Evolutionary conservation across 2,113 vertebrate species (phyloP).

Genomic region (Perccottus glenii): DNA sequence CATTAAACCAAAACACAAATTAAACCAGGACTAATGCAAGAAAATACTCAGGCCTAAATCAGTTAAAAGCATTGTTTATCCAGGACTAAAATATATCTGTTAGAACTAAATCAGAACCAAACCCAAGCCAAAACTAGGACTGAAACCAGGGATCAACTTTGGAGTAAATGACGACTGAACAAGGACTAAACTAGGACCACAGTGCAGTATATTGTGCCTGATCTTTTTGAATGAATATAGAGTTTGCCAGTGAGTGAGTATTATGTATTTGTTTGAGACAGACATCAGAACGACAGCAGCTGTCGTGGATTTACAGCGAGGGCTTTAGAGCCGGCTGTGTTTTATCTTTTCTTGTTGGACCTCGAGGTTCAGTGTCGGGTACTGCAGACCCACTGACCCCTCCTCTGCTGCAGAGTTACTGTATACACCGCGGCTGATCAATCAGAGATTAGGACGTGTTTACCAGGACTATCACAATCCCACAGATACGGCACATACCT

Average conservation of each 20-base stretch:
- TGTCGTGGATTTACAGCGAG: slow-evolving; percentile 78
- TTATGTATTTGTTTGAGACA: slow-evolving; percentile 32
- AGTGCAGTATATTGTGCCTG: slow-evolving; percentile 4
- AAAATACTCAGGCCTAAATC: too few relatives aligned
- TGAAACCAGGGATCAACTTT: too few relatives aligned
- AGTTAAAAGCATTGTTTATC: too few relatives aligned
- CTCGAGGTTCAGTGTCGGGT: slow-evolving; percentile 75
- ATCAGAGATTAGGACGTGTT: slow-evolving; percentile 42
- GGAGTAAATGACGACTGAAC: too few relatives aligned
- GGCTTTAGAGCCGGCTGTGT: slow-evolving; percentile 72
- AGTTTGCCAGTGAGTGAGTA: slow-evolving; percentile 16
- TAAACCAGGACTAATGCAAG: too few relatives aligned
- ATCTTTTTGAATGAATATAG: slow-evolving; percentile 10
- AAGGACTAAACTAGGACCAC: too few relatives aligned
- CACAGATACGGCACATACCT: slow-evolving; percentile 2
- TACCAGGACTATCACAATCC: slow-evolving; percentile 37
- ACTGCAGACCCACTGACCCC: slow-evolving; percentile 75
- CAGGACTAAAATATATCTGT: too few relatives aligned
- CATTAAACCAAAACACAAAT: too few relatives aligned
- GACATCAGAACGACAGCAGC: slow-evolving; percentile 75
- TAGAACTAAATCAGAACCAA: too few relatives aligned
- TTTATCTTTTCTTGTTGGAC: slow-evolving; percentile 73
- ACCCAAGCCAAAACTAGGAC: too few relatives aligned
- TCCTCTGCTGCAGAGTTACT: slow-evolving; percentile 45
- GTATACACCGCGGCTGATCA: slow-evolving; percentile 36